Conservation (phyloP, 2,797 vertebrate species). For the Danio albolineatus region DNA sequence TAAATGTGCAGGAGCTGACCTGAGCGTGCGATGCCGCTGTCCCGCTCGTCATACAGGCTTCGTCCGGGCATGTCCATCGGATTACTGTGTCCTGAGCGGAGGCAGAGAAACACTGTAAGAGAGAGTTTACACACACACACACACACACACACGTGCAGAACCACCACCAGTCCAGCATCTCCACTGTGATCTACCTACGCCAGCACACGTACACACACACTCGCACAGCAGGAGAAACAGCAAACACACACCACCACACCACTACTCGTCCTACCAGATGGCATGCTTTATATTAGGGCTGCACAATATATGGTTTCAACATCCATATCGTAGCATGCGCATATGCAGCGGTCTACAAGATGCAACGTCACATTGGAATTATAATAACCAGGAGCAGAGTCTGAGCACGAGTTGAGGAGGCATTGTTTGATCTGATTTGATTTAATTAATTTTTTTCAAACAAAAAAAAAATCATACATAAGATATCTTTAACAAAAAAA, state of each 20-base stretch:
- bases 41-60: constrained; percentile 90
- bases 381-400: too few species aligned
- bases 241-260: neutral
- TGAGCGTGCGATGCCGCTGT: constrained; percentile 97
- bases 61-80: constrained; percentile 99
- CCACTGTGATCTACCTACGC: constrained; percentile 42
- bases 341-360: too few species aligned
- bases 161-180: constrained; percentile 23
- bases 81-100: constrained; percentile 91
- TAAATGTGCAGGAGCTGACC: constrained; percentile 87
- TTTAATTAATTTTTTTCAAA: too few species aligned
- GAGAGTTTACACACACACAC: neutral
- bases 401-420: too few species aligned
- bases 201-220: constrained; percentile 67
- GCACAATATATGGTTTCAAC: too few species aligned
- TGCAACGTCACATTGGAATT: too few species aligned
- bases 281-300: too few species aligned
- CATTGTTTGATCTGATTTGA: too few species aligned
- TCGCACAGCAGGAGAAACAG: constrained; percentile 32
- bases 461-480: too few species aligned
- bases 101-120: neutral
- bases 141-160: neutral
- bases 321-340: too few species aligned
- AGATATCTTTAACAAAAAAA: too few species aligned
- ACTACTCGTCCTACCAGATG: neutral